Percentiles rank a stretch among this genome's conserved stretches.
Conservation (phyloP, 2,888 invertebrate species). For the Mimumesa dahlbomi region DNA sequence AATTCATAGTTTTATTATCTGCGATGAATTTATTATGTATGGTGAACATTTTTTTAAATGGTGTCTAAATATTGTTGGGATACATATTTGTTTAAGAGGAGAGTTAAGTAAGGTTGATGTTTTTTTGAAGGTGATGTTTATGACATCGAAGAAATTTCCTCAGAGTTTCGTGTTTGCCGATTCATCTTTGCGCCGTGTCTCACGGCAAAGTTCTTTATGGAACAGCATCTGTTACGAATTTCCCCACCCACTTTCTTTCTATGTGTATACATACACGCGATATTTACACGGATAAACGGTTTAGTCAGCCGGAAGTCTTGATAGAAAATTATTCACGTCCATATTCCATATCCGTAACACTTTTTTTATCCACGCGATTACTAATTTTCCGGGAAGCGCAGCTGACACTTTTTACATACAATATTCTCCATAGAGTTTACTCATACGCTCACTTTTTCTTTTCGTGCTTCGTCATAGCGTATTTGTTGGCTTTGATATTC, state of each 20-base stretch:
- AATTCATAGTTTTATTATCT: too few relatives aligned
- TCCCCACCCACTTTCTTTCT: constrained; percentile 2
- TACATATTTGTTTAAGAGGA: too few relatives aligned
- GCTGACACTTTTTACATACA: constrained; percentile 2
- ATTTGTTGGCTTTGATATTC: too few relatives aligned
- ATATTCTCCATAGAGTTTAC: not conserved
- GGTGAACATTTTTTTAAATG: too few relatives aligned
- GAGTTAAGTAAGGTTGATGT: too few relatives aligned
- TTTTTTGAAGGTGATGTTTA: too few relatives aligned
- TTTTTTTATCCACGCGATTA: constrained; percentile 25
- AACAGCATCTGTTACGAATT: constrained; percentile 12
- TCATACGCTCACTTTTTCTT: constrained; percentile 5
- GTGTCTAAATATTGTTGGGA: too few relatives aligned
- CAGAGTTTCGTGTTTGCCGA: not conserved
- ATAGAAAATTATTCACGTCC: constrained; percentile 7
- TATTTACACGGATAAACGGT: not conserved
- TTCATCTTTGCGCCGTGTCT: not conserved
- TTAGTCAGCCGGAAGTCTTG: constrained; percentile 6
- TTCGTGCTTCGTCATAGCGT: not conserved
- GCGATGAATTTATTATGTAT: too few relatives aligned
- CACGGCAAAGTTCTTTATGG: not conserved
- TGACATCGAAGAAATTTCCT: too few relatives aligned
- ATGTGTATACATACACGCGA: not conserved
- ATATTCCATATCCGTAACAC: constrained; percentile 3
- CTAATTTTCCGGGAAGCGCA: constrained; percentile 33